Base-by-base conservation (phyloP, 2,113 vertebrate genomes). In the Nycticryphes semicollaris region DNA sequence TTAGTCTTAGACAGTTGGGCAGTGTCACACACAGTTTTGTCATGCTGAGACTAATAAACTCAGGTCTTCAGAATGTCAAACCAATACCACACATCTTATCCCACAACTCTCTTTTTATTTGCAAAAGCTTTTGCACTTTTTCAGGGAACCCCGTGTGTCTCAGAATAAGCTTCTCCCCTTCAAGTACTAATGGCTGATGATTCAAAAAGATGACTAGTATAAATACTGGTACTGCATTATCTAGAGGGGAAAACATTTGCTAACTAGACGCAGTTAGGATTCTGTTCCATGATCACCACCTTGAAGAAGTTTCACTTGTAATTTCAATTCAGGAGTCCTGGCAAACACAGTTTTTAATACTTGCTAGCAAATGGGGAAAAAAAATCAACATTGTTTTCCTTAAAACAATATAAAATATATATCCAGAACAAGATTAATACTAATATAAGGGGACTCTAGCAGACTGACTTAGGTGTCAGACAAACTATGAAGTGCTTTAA, bases 31-130 rank as follows among this genome's bases (percentile, higher is more conserved):
- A 78, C 1, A 72, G 63, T n/a, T 39, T 33, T n/a, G 10, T 57
- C 73, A 64, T 9, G 28, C 22, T 64, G 33, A 62, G 41, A 82
- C 11, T 66, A 60, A 85, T 18, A 77, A 76, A 57, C 11, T 48
- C 27, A 48, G 27, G 10, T 51, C 24, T 85, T 60, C 13, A n/a
- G 54, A 81, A 80, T 28, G 10, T 54, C 50, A 77, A 31, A 92
- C 74, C 0, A 0, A 75, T 39, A 64, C 1, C 3, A 13, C 14
- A 37, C 3, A 37, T 12, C 10, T 35, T 50, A 48, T 18, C 16
- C 11, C 22, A 84, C 9, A 35, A 17, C 12, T 24, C 2, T 59
- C 12, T 24, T 2, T 59, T 21, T 48, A 21, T 60, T 63, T 39
- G 10, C 23, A 69, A 51, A 81, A 78, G 14, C 33, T 66, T 66